phyloP scores from a whole-genome alignment of 2,888 invertebrate species.

The Napeogenes inachia region DNA sequence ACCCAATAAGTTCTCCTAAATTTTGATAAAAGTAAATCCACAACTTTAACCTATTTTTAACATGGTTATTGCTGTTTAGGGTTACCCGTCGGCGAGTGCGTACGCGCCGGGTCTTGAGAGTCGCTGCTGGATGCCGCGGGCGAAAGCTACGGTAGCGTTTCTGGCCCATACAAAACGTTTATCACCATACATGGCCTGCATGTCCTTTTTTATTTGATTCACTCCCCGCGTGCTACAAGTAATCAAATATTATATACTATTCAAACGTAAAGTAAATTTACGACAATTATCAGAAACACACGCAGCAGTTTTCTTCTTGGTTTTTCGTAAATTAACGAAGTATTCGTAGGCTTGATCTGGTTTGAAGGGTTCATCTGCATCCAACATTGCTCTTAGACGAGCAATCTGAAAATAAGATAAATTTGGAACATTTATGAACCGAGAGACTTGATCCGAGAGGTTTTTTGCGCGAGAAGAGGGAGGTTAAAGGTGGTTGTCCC shows the following conservation, averaged over 20 bases:
- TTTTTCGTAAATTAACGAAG: slow-evolving; percentile 58
- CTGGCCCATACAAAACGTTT: slow-evolving; percentile 62
- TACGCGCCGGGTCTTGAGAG: slow-evolving; percentile 54
- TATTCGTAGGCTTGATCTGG: slow-evolving; percentile 71
- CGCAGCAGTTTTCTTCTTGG: slow-evolving; percentile 49
- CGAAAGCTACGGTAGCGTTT: slow-evolving; percentile 64
- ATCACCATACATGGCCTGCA: slow-evolving; percentile 49
- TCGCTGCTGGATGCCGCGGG: slow-evolving; percentile 60
- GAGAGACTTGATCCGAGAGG: too few relatives aligned
- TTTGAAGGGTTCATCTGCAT: slow-evolving; percentile 69
- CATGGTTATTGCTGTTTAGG: too few relatives aligned
- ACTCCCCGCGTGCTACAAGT: slow-evolving; percentile 33
- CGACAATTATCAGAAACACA: slow-evolving; percentile 32
- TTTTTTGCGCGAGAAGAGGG: too few relatives aligned
- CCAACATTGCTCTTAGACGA: slow-evolving; percentile 58
- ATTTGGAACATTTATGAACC: too few relatives aligned
- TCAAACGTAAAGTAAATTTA: background rate
- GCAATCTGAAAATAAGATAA: slow-evolving; percentile 46
- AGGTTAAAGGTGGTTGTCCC: too few relatives aligned
- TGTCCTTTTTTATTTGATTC: slow-evolving; percentile 52
- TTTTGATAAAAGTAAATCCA: background rate
- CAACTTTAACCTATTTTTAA: too few relatives aligned
- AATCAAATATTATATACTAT: background rate
- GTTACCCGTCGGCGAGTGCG: slow-evolving; percentile 57
- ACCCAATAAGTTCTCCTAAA: too few relatives aligned